Conservation (phyloP, 2,113 vertebrate genomes). For the Pachyramphus minor region DNA sequence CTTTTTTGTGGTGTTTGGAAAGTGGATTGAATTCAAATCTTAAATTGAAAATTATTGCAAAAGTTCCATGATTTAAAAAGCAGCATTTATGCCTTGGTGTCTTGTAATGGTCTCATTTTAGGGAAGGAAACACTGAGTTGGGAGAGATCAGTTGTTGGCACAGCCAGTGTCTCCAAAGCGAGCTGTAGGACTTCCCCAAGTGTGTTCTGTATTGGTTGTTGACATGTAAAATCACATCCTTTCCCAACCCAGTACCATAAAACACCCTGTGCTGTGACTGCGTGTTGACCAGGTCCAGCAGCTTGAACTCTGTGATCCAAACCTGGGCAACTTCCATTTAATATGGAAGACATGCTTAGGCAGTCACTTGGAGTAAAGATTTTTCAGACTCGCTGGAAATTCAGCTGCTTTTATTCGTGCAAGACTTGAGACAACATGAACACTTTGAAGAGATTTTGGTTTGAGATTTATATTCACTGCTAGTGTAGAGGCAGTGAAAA, state of each 20-base stretch:
- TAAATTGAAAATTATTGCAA: not conserved
- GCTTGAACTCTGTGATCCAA: not conserved
- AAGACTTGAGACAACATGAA: not conserved
- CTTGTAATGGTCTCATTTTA: not conserved
- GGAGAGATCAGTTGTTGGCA: not conserved
- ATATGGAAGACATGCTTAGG: not conserved
- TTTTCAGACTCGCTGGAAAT: not conserved
- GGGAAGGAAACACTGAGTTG: not conserved
- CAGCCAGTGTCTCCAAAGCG: not conserved
- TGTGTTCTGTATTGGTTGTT: fast-evolving
- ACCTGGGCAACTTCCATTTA: not conserved
- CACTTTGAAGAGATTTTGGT: not conserved
- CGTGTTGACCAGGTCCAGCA: not conserved
- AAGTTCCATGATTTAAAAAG: not conserved
- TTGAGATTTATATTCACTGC: not conserved
- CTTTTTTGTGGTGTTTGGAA: not conserved
- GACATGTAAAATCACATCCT: fast-evolving
- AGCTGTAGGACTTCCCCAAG: not conserved
- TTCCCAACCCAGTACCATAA: fast-evolving
- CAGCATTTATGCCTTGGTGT: not conserved
- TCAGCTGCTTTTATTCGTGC: not conserved
- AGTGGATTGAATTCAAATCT: not conserved
- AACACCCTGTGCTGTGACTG: too few relatives aligned
- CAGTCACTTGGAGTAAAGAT: not conserved
- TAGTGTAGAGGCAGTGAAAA: not conserved